Base-by-base conservation (phyloP, 2,113 vertebrate species). In the Uropsilus gracilis region DNA sequence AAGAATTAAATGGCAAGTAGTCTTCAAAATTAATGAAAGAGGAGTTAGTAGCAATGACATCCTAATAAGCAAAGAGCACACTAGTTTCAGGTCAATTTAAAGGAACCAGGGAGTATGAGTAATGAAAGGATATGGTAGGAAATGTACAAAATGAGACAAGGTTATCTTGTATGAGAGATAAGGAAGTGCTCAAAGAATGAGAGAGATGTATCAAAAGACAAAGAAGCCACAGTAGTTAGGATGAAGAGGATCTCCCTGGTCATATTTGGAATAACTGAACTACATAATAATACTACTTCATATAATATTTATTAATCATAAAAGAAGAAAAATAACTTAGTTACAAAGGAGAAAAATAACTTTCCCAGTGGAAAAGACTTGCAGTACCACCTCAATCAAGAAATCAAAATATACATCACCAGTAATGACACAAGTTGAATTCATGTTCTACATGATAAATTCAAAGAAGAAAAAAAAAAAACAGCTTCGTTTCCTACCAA, bases 11-110 rank as follows among this genome's bases (percentile, higher is more conserved):
- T 22, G 75, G 13, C 34, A 68, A 86, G 68, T 82, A 75, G 71
- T 69, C 76, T 71, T 46, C 17, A 68, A 77, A 93, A 76, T 71
- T 76, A 94, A 82, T 86, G 69, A 82, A 88, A 88, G 64, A 83
- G 20, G 39, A 68, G 32, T 7, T 2, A 37, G 78, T 55, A 89
- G 80, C 6, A 96, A 72, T 71, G 57, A 80, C 18, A 89, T 73
- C 20, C 10, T 20, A 89, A 53, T 4, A 44, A n/a, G 64, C 48
- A 92, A 94, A 94, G 16, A 91, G 22, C 28, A 59, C 18, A 57
- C 24, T 26, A 26, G 37, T 44, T 34, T 68, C 63, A 80, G 64
- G 84, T 71, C 28, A 34, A 80, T 30, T 66, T 44, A 89, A 91
- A 89, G 53, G 61, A 86, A n/a, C 11, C 10, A 90, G 39, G 30